Evolutionary conservation across 2,113 vertebrate species (phyloP), one percentile per base, ranked within the genome.

Genomic region (Rissa tridactyla): DNA sequence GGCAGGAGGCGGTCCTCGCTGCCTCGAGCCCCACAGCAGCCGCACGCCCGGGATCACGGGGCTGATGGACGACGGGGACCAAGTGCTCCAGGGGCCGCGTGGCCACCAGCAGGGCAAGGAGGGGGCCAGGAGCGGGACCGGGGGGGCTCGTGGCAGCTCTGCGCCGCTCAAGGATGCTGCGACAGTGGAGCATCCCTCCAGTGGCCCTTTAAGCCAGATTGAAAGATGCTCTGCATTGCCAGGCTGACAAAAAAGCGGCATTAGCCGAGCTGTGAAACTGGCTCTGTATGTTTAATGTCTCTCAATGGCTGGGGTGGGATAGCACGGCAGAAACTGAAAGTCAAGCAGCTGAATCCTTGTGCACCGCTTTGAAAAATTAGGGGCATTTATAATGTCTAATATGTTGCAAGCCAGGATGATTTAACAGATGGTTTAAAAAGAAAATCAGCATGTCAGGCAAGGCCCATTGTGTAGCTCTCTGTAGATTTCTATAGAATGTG

Each of bases 401-500:
- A 92, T 88, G 96, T 96, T 97, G 94, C 94, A 93, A 97, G 86
- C 11, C 86, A 90, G 93, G 88, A 96, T 97, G 96, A 95, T 97
- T 97, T 96, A 94, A 93, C 94, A 97, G 96, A 97, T 96, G 96
- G 91, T 96, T 97, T 97, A 87, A 96, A 96, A 83, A 86, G 95
- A 97, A 89, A 95, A 97, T 89, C 88, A 85, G 96, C 95, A 96
- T 92, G 94, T 94, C 96, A 97, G 95, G 92, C 95, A 86, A 72
- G 94, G 94, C 92, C 95, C 51, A 61, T 89, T 92, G 91, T 88
- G 84, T 16, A 16, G 46, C 76, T 95, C 93, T 91, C 93, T 68
- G 86, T 79, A 95, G 93, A 52, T 83, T 96, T 94, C 92, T 72
- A 5, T 22, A 42, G 92, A 75, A 92, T 66, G 80, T 55, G 94